These are phyloP conservation scores for Sphenodon punctatus DNA, from an alignment of 2,797 vertebrate genomes.

Conservation along the genomic window DNA sequence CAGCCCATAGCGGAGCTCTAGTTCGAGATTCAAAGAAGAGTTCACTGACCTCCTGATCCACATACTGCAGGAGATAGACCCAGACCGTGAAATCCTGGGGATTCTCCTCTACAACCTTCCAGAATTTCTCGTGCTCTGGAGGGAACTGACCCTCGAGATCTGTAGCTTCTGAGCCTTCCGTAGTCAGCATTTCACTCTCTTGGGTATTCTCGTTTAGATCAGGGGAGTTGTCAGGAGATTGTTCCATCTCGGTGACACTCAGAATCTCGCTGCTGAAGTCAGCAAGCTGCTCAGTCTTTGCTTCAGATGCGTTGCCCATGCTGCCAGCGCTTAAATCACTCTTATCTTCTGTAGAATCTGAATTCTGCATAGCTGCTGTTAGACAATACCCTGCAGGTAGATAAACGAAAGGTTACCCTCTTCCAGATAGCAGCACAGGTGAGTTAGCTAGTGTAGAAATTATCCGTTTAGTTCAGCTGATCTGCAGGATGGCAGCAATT, in stretches of 20 bases:
- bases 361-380: constrained; percentile 68
- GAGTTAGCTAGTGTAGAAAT: not conserved
- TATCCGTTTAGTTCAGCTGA: not conserved
- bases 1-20: no score
- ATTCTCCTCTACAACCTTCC: constrained; percentile 90
- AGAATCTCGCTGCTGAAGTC: constrained; percentile 80
- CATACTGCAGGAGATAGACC: constrained; percentile 95
- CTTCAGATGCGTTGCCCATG: constrained; percentile 42
- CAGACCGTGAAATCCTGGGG: constrained; percentile 97
- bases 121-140: constrained; percentile 92
- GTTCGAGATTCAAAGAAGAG: not conserved
- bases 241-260: constrained; percentile 78
- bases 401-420: not conserved
- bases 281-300: constrained; percentile 51
- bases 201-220: constrained; percentile 82
- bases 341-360: constrained; percentile 56
- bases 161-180: constrained; percentile 57
- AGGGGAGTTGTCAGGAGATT: constrained; percentile 79
- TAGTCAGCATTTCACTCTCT: constrained; percentile 73
- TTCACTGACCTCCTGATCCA: constrained; percentile 93
- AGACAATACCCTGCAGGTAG: constrained; percentile 47
- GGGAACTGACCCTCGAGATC: constrained; percentile 76
- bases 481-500: not conserved
- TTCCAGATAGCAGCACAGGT: not conserved
- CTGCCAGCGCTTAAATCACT: constrained; percentile 40